phyloP scores from a whole-genome alignment of 2,113 vertebrate genomes.

The Xenopus laevis region DNA sequence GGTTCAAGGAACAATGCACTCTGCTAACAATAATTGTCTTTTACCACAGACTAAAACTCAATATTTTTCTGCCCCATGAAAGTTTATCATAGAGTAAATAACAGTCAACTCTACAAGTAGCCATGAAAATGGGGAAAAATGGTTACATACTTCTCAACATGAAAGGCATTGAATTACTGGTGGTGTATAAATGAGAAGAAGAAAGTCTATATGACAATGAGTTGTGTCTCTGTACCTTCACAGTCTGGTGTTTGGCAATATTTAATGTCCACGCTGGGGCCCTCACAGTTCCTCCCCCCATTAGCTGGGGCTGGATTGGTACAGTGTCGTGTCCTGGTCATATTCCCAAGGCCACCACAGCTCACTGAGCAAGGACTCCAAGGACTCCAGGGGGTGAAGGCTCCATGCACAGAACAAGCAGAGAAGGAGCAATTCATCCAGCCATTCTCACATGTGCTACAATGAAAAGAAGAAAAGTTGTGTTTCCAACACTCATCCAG shows the following conservation, averaged over 20 bases:
- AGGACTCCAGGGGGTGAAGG: slow-evolving; percentile 65
- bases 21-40: too few species aligned
- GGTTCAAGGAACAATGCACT: neutral
- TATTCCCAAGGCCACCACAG: slow-evolving; percentile 79
- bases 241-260: slow-evolving; percentile 76
- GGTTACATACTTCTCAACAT: too few species aligned
- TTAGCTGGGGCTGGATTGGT: slow-evolving; percentile 55
- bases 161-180: too few species aligned
- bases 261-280: slow-evolving; percentile 63
- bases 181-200: neutral
- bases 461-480: too few species aligned
- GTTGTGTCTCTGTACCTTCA: slow-evolving; percentile 56
- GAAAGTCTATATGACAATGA: neutral
- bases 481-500: too few species aligned
- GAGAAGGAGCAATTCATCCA: slow-evolving; percentile 69
- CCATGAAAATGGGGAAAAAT: too few species aligned
- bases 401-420: slow-evolving; percentile 61
- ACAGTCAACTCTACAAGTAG: too few species aligned
- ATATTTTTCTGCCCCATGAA: too few species aligned
- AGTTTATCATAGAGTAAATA: too few species aligned
- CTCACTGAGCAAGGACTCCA: slow-evolving; percentile 76
- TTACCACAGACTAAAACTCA: too few species aligned
- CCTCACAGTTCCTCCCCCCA: slow-evolving; percentile 66
- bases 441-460: slow-evolving; percentile 70
- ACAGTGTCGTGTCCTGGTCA: slow-evolving; percentile 67